Percentiles rank a stretch among this genome's conserved stretches.
Conservation (phyloP, 92 coral and sea anemone species). For the Epizoanthus fatuus region DNA sequence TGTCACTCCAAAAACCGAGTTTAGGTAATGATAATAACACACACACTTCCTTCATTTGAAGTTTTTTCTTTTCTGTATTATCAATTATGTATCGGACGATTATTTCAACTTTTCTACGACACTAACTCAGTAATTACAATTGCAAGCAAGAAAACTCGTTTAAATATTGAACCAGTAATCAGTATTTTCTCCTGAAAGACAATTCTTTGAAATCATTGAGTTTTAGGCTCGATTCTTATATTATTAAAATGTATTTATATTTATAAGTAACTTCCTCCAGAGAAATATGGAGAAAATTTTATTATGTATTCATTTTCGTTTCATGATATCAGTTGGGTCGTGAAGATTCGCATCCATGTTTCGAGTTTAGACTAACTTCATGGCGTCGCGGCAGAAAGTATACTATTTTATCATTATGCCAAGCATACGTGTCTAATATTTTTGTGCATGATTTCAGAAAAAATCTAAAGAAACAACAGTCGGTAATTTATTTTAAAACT, state of each 20-base stretch:
- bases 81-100: not conserved
- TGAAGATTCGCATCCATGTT: too few relatives aligned
- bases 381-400: too few relatives aligned
- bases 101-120: constrained; percentile 4
- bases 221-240: too few relatives aligned
- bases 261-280: too few relatives aligned
- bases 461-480: not conserved
- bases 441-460: not conserved
- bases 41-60: not conserved
- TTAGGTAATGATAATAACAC: not conserved
- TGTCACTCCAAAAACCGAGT: not conserved
- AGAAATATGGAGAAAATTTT: too few relatives aligned
- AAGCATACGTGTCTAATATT: not conserved
- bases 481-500: not conserved
- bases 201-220: not conserved
- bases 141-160: not conserved
- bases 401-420: too few relatives aligned
- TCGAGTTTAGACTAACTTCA: too few relatives aligned
- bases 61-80: not conserved
- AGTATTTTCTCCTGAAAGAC: not conserved
- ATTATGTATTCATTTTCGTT: too few relatives aligned
- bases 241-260: too few relatives aligned
- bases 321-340: too few relatives aligned
- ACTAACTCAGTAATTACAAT: not conserved
- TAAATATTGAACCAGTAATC: not conserved